Percentiles rank a stretch among this genome's conserved stretches.
phyloP scores from a whole-genome alignment of 2,113 vertebrate genomes.

The Xiphorhynchus elegans region DNA sequence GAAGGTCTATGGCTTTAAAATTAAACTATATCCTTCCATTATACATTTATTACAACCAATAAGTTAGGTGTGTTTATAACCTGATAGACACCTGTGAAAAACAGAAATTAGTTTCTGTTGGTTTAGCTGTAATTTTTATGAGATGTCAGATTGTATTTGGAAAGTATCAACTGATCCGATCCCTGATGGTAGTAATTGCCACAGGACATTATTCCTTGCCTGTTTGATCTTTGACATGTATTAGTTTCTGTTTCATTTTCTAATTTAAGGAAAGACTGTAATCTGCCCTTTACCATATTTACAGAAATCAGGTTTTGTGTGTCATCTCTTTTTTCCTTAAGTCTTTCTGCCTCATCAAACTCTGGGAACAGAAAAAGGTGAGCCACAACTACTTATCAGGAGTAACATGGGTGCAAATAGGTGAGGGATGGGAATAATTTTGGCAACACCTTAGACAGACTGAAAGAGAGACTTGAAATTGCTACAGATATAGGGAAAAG shows the following conservation, averaged over 20 bases:
- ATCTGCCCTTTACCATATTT: not conserved
- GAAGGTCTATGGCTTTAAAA: not conserved
- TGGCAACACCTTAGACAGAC: not conserved
- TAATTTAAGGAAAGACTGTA: constrained; percentile 16
- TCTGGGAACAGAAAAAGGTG: not conserved
- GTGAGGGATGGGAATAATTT: not conserved
- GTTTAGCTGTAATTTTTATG: constrained; percentile 61
- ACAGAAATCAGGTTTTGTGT: not conserved
- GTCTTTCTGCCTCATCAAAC: not conserved
- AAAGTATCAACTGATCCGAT: constrained; percentile 12
- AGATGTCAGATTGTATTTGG: constrained; percentile 41
- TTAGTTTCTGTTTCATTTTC: constrained; percentile 59
- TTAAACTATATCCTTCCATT: constrained; percentile 39
- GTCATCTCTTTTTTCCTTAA: not conserved
- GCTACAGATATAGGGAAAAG: not conserved
- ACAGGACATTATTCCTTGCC: not conserved
- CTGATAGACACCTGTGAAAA: constrained; percentile 55
- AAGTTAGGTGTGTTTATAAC: constrained; percentile 57
- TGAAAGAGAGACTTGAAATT: not conserved
- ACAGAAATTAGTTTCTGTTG: constrained; percentile 54
- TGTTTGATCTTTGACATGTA: constrained; percentile 55
- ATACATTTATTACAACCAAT: constrained; percentile 31
- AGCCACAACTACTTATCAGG: not conserved
- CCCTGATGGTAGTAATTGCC: not conserved
- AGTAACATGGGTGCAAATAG: not conserved